phyloP scores from a whole-genome alignment of 2,113 vertebrate species.

The Choloepus hoffmanni region DNA sequence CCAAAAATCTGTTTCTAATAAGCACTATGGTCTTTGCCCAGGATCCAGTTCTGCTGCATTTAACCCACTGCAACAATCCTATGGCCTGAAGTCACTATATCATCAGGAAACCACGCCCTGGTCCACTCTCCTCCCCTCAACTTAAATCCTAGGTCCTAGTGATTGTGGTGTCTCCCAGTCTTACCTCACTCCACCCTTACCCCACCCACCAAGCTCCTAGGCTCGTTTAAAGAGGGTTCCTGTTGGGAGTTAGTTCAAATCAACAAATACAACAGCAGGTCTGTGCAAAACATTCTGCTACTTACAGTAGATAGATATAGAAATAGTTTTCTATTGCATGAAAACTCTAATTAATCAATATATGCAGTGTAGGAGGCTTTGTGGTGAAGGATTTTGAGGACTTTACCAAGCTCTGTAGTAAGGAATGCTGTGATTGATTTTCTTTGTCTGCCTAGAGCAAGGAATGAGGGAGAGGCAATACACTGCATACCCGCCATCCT shows the following conservation, averaged over 20 bases:
- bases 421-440: slow-evolving; percentile 42
- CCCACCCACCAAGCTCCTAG: background rate
- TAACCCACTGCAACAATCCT: background rate
- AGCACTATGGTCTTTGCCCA: background rate
- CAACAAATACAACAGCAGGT: slow-evolving; percentile 9
- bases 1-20: background rate
- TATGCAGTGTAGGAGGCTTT: background rate
- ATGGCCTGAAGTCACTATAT: background rate
- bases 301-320: background rate
- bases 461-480: background rate
- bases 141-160: background rate
- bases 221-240: background rate
- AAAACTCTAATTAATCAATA: background rate
- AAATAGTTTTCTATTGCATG: slow-evolving; percentile 13
- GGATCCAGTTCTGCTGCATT: background rate
- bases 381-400: slow-evolving; percentile 35
- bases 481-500: background rate
- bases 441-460: slow-evolving; percentile 21
- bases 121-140: background rate
- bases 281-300: background rate
- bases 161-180: background rate
- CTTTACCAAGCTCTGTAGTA: background rate
- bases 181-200: background rate
- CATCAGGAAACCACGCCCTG: background rate
- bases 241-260: background rate